phyloP scores from a whole-genome alignment of 2,888 invertebrate species.

The Smittia aterrima region DNA sequence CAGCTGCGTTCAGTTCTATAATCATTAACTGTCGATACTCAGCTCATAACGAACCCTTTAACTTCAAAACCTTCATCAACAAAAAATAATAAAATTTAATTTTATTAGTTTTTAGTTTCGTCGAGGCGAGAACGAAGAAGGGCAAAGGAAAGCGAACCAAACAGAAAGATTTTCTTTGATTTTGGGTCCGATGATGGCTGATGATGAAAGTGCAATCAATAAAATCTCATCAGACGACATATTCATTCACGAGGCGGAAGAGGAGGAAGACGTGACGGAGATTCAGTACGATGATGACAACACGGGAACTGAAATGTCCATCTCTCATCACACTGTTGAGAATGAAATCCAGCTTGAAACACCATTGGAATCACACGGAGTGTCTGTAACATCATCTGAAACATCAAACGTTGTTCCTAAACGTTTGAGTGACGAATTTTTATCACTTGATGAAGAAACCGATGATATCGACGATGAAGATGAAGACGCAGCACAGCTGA shows the following conservation, averaged over 20 bases:
- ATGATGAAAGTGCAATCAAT: conserved; percentile 35
- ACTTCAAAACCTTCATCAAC: not conserved
- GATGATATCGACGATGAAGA: conserved; percentile 34
- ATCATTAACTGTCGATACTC: too few relatives aligned
- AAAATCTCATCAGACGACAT: conserved; percentile 27
- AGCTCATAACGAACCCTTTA: too few relatives aligned
- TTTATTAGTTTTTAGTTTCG: conserved; percentile 3
- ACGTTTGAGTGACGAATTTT: conserved; percentile 53
- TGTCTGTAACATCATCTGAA: conserved; percentile 8
- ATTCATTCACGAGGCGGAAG: conserved; percentile 2
- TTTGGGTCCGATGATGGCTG: conserved; percentile 30
- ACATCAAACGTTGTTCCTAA: conserved; percentile 48
- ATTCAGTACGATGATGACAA: conserved; percentile 32
- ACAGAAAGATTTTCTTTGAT: too few relatives aligned
- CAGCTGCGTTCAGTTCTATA: not conserved
- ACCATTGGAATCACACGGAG: conserved; percentile 46
- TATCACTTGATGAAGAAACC: conserved; percentile 46
- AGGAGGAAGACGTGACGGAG: conserved; percentile 22
- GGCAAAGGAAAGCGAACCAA: not conserved
- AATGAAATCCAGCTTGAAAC: conserved; percentile 52
- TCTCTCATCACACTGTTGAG: not conserved
- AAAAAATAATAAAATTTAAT: not conserved
- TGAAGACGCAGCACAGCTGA: conserved; percentile 17
- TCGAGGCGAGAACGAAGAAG: not conserved
- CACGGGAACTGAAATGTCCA: conserved; percentile 9